Percentiles rank a stretch among this genome's conserved stretches.
Evolutionary conservation across 2,113 vertebrate species (phyloP).

Genomic region (Oriolus oriolus): DNA sequence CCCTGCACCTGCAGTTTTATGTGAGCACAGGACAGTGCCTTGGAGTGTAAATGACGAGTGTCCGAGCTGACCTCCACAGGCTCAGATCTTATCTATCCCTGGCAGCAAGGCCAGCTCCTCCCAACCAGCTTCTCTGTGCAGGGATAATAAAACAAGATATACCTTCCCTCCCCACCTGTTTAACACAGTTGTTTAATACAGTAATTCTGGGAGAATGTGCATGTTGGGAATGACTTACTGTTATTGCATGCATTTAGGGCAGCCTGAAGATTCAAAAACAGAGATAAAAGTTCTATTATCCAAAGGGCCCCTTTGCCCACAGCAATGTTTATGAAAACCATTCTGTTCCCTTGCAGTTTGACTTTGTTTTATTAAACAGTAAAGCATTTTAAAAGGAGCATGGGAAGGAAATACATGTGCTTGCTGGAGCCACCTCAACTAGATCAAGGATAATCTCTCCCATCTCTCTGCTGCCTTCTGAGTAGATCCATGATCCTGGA

Average conservation of each 20-base stretch:
- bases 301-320: conserved; percentile 50
- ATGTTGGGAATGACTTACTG: conserved; percentile 52
- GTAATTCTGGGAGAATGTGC: conserved; percentile 64
- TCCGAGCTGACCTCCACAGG: not conserved
- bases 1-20: not conserved
- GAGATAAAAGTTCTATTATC: conserved; percentile 73
- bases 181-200: conserved; percentile 66
- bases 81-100: not conserved
- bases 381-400: conserved; percentile 19
- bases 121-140: not conserved
- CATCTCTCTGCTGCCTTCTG: not conserved
- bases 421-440: not conserved
- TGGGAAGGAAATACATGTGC: not conserved
- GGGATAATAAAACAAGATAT: conserved; percentile 25
- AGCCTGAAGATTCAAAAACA: conserved; percentile 66
- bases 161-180: not conserved
- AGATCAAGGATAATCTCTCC: not conserved
- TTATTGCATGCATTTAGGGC: conserved; percentile 56
- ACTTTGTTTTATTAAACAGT: conserved; percentile 32
- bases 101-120: not conserved
- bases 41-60: not conserved
- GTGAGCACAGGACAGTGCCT: not conserved
- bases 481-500: not conserved
- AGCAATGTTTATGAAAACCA: conserved; percentile 68
- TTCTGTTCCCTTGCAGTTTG: conserved; percentile 54